These are phyloP conservation scores for Erythrocercus mccallii DNA, from an alignment of 2,113 vertebrate genomes.

Conservation along the genomic window DNA sequence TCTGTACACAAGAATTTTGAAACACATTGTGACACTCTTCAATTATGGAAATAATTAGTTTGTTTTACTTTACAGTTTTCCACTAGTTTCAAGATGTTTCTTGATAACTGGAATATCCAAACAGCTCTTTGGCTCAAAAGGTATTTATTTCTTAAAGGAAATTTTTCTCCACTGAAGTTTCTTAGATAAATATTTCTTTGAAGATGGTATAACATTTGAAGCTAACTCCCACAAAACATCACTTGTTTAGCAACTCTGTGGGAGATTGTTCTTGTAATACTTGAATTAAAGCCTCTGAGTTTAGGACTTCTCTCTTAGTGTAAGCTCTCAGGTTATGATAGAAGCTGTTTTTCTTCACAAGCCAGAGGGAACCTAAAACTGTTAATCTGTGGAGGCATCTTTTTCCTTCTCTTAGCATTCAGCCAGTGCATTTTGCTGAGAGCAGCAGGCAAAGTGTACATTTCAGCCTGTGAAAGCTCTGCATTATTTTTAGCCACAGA, in stretches of 20 bases:
- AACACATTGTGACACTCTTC: not conserved
- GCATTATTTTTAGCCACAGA: not conserved
- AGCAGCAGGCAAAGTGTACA: not conserved
- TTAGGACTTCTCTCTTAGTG: not conserved
- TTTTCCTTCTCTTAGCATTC: not conserved
- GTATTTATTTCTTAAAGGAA: slow-evolving; percentile 66
- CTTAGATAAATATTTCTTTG: not conserved
- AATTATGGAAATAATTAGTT: not conserved
- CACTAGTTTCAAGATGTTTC: slow-evolving; percentile 97
- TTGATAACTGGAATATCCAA: slow-evolving; percentile 99
- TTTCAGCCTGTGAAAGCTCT: not conserved
- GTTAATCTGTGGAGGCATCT: not conserved
- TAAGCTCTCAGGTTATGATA: not conserved
- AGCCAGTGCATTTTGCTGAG: not conserved
- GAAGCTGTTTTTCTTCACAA: not conserved
- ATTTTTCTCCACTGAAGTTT: not conserved
- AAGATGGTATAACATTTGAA: not conserved
- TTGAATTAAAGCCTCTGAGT: not conserved
- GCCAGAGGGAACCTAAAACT: not conserved
- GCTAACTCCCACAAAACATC: not conserved
- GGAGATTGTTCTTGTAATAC: not conserved
- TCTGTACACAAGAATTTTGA: not conserved
- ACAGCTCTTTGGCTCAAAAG: slow-evolving; percentile 98
- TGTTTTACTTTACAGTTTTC: slow-evolving; percentile 81
- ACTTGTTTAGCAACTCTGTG: not conserved